phyloP scores from a whole-genome alignment of 2,888 invertebrate genomes.

The Chloromyia formosa region DNA sequence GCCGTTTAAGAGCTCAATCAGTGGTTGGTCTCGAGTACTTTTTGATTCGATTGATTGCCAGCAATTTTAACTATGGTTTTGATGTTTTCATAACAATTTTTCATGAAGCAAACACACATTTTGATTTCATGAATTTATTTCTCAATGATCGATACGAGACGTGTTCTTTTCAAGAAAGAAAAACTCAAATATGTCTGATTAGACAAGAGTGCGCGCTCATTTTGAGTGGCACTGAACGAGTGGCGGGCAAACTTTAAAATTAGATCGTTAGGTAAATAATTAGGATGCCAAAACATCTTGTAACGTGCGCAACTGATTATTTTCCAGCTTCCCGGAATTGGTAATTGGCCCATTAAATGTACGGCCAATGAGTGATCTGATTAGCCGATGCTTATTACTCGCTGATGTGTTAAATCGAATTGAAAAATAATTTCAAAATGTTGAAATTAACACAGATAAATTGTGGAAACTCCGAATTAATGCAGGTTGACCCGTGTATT shows the following conservation, averaged over 20 bases:
- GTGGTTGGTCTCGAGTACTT: constrained; percentile 13
- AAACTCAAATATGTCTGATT: constrained; percentile 23
- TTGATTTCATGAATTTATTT: constrained; percentile 33
- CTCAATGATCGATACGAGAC: constrained; percentile 32
- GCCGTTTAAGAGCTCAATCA: constrained; percentile 6
- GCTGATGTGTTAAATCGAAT: not conserved
- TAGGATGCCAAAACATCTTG: constrained; percentile 18
- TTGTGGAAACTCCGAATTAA: too few relatives aligned
- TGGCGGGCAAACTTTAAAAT: constrained; percentile 41
- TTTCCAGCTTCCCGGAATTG: constrained; percentile 36
- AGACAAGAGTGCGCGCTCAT: constrained; percentile 4
- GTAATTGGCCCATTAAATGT: constrained; percentile 26
- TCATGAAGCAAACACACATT: constrained; percentile 6
- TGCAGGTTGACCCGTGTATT: too few relatives aligned
- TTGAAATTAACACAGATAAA: too few relatives aligned
- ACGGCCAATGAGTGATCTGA: constrained; percentile 3
- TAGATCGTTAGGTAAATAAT: constrained; percentile 43
- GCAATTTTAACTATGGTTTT: constrained; percentile 10
- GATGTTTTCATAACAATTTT: constrained; percentile 35
- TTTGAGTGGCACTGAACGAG: too few relatives aligned
- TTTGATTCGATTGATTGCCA: constrained; percentile 10
- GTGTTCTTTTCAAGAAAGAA: constrained; percentile 27
- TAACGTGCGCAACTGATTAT: constrained; percentile 30
- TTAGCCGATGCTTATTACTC: not conserved
- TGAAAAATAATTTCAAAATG: not conserved